phyloP scores from a whole-genome alignment of 1,140 invertebrate species.

The Eumeta japonica region DNA sequence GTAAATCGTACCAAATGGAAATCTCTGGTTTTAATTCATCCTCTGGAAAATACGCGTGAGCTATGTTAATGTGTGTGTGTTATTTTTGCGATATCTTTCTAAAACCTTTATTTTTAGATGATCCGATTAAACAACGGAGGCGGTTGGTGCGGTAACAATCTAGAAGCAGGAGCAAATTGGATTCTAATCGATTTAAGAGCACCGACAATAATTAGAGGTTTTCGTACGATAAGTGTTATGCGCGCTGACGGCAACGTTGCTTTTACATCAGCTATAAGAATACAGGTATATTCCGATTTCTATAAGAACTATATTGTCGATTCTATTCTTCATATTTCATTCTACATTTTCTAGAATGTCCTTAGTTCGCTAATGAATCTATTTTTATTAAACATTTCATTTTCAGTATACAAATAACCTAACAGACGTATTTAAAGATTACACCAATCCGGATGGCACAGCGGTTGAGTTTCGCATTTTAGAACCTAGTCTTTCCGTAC shows the following conservation, averaged over 20 bases:
- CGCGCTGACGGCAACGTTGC: slow-evolving; percentile 76
- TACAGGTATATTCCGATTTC: slow-evolving; percentile 51
- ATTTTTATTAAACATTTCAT: slow-evolving; percentile 2
- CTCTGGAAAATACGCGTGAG: too few relatives aligned
- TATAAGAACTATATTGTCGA: slow-evolving; percentile 2
- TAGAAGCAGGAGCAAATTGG: slow-evolving; percentile 85
- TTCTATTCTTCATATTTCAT: not conserved
- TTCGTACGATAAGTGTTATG: slow-evolving; percentile 84
- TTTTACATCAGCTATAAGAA: slow-evolving; percentile 83
- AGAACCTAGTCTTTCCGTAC: slow-evolving; percentile 81
- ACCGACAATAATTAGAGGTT: slow-evolving; percentile 85
- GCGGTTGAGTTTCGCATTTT: slow-evolving; percentile 89
- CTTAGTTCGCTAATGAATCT: not conserved
- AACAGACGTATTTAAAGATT: slow-evolving; percentile 86
- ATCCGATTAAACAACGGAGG: slow-evolving; percentile 77
- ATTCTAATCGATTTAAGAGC: slow-evolving; percentile 84
- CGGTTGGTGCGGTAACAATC: slow-evolving; percentile 86
- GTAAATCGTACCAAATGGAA: too few relatives aligned
- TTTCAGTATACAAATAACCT: slow-evolving; percentile 83
- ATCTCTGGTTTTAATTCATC: too few relatives aligned
- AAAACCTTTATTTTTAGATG: slow-evolving; percentile 53
- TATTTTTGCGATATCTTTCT: too few relatives aligned
- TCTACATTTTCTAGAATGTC: not conserved
- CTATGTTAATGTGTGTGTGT: too few relatives aligned
- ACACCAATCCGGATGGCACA: slow-evolving; percentile 86